phyloP scores from a whole-genome alignment of 2,888 invertebrate species.

The Calliopum simillimum region DNA sequence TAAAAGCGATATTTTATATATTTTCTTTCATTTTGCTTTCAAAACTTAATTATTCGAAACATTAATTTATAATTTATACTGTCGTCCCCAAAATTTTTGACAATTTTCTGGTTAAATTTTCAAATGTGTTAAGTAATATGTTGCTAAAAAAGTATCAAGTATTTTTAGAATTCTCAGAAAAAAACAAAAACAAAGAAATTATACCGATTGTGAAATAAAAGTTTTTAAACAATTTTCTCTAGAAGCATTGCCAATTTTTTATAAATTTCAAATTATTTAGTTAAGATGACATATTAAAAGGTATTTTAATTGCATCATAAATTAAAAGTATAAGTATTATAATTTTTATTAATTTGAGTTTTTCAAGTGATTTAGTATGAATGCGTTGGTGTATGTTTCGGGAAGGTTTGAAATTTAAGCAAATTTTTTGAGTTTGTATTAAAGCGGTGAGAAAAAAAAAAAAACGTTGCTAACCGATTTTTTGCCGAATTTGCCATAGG shows the following conservation, averaged over 20 bases:
- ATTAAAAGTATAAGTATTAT: no score
- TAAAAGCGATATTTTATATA: not conserved
- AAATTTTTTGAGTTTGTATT: no score
- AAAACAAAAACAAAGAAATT: not conserved
- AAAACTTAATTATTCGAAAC: conserved; percentile 10
- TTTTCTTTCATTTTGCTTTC: not conserved
- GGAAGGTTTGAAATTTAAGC: no score
- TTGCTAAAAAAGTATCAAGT: not conserved
- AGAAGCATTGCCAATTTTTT: conserved; percentile 10
- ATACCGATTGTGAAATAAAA: not conserved
- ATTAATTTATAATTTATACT: conserved; percentile 29
- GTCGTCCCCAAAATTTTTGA: conserved; percentile 2
- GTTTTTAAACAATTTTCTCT: not conserved
- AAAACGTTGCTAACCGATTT: no score
- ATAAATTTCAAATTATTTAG: not conserved
- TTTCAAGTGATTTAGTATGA: no score
- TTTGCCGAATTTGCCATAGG: no score
- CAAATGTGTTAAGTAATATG: not conserved
- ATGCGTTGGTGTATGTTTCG: no score
- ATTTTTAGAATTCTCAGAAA: not conserved
- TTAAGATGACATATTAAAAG: no score
- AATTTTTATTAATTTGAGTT: no score
- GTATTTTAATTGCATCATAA: no score
- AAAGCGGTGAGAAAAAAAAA: no score
- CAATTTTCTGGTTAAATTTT: not conserved